Base-by-base conservation (phyloP, 2,113 vertebrate genomes). In the Tursiops truncatus region DNA sequence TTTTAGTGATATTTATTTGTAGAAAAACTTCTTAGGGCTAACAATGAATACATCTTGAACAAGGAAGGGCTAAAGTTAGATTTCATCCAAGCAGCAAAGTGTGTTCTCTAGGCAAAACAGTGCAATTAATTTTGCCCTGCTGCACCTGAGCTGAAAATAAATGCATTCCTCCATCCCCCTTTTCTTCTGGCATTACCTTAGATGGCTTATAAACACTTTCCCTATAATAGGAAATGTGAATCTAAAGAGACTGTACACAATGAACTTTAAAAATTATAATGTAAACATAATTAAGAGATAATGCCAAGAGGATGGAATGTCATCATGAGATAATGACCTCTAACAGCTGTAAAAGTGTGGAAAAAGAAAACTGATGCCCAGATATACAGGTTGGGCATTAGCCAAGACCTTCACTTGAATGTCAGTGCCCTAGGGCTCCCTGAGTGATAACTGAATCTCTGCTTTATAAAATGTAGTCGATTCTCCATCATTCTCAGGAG, bases 251-350 rank as follows among this genome's bases (percentile, higher is more conserved):
- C 3, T 33, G 2, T 28, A 91, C 12, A 41, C 5, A 62, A 17
- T 41, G 82, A 73, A 96, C 41, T 89, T 96, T 88, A 82, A 93
- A 93, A 95, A 94, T 85, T 44, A 36, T 44, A 70, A 74, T 33
- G 17, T 83, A 94, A 96, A 94, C 71, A 93, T 80, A 91, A 93
- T 96, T 95, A 92, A 92, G 80, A 91, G 33, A 82, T 25, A 91
- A 97, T n/a, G 23, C 44, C 71, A 91, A 81, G n/a, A 80, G 36
- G 79, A 68, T 5, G 74, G 41, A 94, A 83, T 58, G 50, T 20
- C 92, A 71, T 47, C 41, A 71, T 93, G 79, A 91, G 74, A 88
- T 81, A 88, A 96, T 68, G 89, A 89, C 65, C 63, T 77, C 36
- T 41, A 90, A 33, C 15, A 73, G n/a, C 56, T 76, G 11, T 4